A percentile compares a stretch with the other conserved stretches of the same genome.
Evolutionary conservation across 2,888 invertebrate species (phyloP).

Genomic region (Eupithecia insigniata): DNA sequence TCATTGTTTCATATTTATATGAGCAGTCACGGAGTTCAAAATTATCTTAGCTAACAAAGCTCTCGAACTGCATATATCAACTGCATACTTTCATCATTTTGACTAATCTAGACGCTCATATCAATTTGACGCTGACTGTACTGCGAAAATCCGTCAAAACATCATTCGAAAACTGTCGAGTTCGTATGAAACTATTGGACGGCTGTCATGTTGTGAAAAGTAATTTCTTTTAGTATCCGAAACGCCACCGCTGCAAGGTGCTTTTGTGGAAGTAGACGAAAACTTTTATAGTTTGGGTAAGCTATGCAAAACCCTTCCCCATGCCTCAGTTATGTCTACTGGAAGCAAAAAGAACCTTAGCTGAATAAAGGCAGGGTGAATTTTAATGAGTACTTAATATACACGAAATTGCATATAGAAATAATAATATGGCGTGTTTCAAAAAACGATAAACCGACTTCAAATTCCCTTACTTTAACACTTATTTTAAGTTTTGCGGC

Average conservation of each 20-base stretch:
- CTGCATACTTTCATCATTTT: too few species aligned
- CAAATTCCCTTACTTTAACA: too few species aligned
- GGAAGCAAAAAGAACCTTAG: not conserved
- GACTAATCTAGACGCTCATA: too few species aligned
- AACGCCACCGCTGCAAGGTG: not conserved
- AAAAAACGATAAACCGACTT: too few species aligned
- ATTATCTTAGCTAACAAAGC: too few species aligned
- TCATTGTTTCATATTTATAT: too few species aligned
- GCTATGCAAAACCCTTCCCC: not conserved
- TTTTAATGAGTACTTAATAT: not conserved
- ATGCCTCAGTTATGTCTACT: not conserved
- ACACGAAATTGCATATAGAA: too few species aligned
- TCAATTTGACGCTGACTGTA: too few species aligned
- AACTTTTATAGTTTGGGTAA: not conserved
- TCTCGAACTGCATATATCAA: too few species aligned
- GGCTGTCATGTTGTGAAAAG: not conserved
- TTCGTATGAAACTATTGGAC: not conserved
- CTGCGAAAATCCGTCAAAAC: too few species aligned
- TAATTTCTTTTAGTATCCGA: not conserved
- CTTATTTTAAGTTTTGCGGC: too few species aligned
- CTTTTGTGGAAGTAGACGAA: not conserved
- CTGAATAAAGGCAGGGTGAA: not conserved
- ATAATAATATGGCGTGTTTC: not conserved
- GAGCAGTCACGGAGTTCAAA: too few species aligned
- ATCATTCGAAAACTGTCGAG: not conserved